These are phyloP conservation scores for Lasioglossum calceatum DNA, from an alignment of 2,888 invertebrate species.

Conservation along the genomic window DNA sequence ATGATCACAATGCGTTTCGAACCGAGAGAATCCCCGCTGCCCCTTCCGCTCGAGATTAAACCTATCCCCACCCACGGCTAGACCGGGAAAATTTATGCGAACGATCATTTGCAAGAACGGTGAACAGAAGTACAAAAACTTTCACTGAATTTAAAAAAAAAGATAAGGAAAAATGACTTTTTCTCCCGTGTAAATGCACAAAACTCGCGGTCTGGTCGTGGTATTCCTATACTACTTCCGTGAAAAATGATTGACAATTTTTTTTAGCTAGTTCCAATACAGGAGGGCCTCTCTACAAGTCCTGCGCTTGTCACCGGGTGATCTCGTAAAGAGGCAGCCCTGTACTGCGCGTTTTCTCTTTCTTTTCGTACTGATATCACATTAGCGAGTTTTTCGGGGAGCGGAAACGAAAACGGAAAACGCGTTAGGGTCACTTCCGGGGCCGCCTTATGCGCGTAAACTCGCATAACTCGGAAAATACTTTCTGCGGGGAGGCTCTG, in stretches of 20 bases:
- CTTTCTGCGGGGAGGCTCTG: slow-evolving; percentile 38
- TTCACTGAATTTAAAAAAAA: not conserved
- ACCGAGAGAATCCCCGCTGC: not conserved
- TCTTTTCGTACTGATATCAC: not conserved
- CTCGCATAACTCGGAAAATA: slow-evolving; percentile 49
- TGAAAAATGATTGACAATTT: slow-evolving; percentile 3
- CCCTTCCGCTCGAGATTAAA: not conserved
- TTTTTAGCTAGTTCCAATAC: not conserved
- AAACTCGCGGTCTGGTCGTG: not conserved
- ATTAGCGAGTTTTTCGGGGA: not conserved
- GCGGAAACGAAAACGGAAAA: slow-evolving; percentile 9
- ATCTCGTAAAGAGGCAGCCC: not conserved
- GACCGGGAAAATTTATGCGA: not conserved
- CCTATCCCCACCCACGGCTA: not conserved
- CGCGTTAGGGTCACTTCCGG: slow-evolving; percentile 50
- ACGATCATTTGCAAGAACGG: not conserved
- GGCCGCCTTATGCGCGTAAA: slow-evolving; percentile 39
- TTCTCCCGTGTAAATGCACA: not conserved
- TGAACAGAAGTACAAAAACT: not conserved
- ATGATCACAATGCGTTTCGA: slow-evolving; percentile 8
- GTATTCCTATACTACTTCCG: not conserved
- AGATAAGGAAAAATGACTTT: not conserved
- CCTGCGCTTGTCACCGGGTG: not conserved
- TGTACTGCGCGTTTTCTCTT: not conserved
- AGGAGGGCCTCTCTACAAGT: not conserved